Conservation (phyloP, 2,888 invertebrate species). For the Neoaliturus tenellus region DNA sequence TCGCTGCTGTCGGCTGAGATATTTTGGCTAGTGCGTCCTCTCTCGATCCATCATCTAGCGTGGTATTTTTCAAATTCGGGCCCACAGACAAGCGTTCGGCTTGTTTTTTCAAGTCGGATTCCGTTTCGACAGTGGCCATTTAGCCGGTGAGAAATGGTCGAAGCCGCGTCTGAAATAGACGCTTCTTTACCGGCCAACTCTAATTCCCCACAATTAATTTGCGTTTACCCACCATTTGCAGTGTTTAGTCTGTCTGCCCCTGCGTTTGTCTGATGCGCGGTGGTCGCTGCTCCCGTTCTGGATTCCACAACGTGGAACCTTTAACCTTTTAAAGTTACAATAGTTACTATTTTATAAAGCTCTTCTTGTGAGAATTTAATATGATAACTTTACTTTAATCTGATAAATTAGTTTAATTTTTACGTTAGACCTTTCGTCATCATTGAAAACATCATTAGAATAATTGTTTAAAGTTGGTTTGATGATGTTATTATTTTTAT, state of each 20-base stretch:
- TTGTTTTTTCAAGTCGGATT: slow-evolving; percentile 54
- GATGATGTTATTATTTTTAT: too few species aligned
- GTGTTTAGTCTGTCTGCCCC: slow-evolving; percentile 46
- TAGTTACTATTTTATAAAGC: too few species aligned
- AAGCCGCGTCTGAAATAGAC: slow-evolving; percentile 1
- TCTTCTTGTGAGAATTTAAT: too few species aligned
- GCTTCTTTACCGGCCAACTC: slow-evolving; percentile 34
- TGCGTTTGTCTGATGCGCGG: background rate
- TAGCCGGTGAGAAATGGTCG: slow-evolving; percentile 53
- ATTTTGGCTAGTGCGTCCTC: slow-evolving; percentile 41
- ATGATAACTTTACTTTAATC: too few species aligned
- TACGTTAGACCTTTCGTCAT: too few species aligned
- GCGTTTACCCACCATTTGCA: slow-evolving; percentile 50
- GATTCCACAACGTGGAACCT: background rate
- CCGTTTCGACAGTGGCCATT: slow-evolving; percentile 55
- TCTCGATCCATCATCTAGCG: background rate
- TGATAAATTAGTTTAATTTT: too few species aligned
- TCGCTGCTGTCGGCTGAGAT: background rate
- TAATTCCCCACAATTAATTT: slow-evolving; percentile 47
- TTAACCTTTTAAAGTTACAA: too few species aligned
- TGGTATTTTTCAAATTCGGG: slow-evolving; percentile 9
- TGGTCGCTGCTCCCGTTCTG: background rate
- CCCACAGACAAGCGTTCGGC: slow-evolving; percentile 16
- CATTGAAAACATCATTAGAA: too few species aligned
- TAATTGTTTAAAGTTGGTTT: too few species aligned